phyloP scores from a whole-genome alignment of 2,888 invertebrate species.

The Drosophila flavopinicola region DNA sequence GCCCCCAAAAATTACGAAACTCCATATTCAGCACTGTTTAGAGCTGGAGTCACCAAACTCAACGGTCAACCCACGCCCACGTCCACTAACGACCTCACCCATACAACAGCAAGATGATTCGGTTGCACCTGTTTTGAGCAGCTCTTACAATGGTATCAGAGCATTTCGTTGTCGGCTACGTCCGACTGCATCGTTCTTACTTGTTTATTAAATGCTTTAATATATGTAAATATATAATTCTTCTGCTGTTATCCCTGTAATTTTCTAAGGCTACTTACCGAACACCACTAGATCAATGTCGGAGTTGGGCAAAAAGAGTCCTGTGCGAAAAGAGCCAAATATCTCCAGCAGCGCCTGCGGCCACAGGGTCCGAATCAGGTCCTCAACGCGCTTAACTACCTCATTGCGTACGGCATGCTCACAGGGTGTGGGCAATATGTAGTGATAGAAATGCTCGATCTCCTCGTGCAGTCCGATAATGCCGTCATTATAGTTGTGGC shows the following conservation, averaged over 20 bases:
- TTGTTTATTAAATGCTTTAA: too few relatives aligned
- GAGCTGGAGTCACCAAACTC: too few relatives aligned
- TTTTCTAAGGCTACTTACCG: conserved; percentile 83
- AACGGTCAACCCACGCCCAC: too few relatives aligned
- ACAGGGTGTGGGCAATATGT: conserved; percentile 96
- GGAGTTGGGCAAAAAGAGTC: conserved; percentile 98
- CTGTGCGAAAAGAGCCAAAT: conserved; percentile 98
- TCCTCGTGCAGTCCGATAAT: conserved; percentile 97
- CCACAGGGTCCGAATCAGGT: conserved; percentile 94
- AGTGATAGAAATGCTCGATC: conserved; percentile 97
- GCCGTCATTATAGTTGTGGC: conserved; percentile 91
- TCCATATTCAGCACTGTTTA: too few relatives aligned
- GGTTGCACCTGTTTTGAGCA: too few relatives aligned
- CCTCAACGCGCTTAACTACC: conserved; percentile 94
- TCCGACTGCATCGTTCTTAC: too few relatives aligned
- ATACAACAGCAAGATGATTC: too few relatives aligned
- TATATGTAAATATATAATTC: too few relatives aligned
- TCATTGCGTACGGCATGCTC: conserved; percentile 94
- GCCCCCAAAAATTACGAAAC: too few relatives aligned
- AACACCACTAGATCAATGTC: conserved; percentile 89
- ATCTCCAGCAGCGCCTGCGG: conserved; percentile 97
- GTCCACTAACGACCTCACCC: too few relatives aligned
- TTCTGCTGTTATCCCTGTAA: neutral
- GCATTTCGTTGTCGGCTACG: too few relatives aligned
- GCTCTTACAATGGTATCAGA: too few relatives aligned